Evolutionary conservation across 1,140 invertebrate species (phyloP).

Genomic region (Pseudachorutes palmiensis): DNA sequence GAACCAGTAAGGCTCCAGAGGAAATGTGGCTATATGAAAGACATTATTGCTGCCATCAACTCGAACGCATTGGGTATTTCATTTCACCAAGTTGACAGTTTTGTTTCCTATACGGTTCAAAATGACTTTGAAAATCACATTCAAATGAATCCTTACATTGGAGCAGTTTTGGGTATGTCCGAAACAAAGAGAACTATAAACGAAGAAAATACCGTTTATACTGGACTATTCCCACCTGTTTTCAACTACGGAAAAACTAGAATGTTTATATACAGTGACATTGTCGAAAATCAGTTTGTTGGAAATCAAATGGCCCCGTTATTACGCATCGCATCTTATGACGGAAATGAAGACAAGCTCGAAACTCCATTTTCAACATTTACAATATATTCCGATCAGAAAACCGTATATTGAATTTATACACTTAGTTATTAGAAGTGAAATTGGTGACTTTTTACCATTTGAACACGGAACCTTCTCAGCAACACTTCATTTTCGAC

Average conservation of each 20-base stretch:
- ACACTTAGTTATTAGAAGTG: conserved; percentile 20
- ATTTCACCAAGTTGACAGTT: neutral
- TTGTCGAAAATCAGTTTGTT: conserved; percentile 40
- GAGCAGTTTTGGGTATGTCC: neutral
- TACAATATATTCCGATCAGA: conserved; percentile 9
- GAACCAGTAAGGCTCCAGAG: neutral
- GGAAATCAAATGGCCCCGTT: conserved; percentile 40
- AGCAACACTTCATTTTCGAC: conserved; percentile 20
- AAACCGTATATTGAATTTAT: neutral
- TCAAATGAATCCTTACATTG: neutral
- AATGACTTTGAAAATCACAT: neutral
- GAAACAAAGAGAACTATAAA: neutral
- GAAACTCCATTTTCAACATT: conserved; percentile 8
- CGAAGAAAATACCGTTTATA: neutral
- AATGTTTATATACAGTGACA: conserved; percentile 41
- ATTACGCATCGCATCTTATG: conserved; percentile 21
- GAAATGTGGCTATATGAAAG: neutral
- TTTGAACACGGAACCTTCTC: conserved; percentile 11
- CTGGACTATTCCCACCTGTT: neutral
- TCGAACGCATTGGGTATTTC: neutral
- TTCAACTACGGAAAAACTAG: neutral
- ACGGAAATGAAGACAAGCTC: neutral
- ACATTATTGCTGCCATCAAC: neutral
- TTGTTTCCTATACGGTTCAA: neutral
- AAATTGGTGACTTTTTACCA: conserved; percentile 12